Conservation (phyloP, 2,888 invertebrate genomes). For the Drosophila histrio region DNA sequence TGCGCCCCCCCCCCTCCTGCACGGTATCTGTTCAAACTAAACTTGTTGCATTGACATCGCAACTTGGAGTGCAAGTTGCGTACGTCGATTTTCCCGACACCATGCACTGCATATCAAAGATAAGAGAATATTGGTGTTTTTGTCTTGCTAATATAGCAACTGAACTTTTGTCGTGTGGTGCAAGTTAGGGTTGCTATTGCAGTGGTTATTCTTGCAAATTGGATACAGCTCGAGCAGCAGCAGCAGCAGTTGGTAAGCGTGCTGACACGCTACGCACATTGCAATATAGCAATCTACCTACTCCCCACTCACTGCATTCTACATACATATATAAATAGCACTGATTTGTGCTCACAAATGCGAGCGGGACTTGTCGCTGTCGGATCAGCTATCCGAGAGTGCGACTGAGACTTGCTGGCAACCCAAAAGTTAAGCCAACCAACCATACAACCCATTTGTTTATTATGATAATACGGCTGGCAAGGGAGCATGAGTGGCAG, state of each 20-base stretch:
- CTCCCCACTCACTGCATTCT: constrained; percentile 3
- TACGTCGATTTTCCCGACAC: constrained; percentile 35
- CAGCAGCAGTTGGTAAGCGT: constrained; percentile 39
- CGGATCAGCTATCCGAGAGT: constrained; percentile 40
- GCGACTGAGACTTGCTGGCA: constrained; percentile 54
- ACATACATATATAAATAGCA: constrained; percentile 79
- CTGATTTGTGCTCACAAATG: constrained; percentile 75
- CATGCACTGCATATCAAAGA: constrained; percentile 47
- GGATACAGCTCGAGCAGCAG: constrained; percentile 33
- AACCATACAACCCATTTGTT: constrained; percentile 76
- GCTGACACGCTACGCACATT: constrained; percentile 51
- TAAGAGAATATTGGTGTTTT: constrained; percentile 41
- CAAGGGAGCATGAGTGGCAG: neutral
- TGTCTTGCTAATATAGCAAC: constrained; percentile 19
- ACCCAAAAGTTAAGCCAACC: constrained; percentile 78
- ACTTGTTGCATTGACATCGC: constrained; percentile 72
- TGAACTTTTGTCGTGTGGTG: constrained; percentile 36
- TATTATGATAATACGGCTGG: constrained; percentile 70
- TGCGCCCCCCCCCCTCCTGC: neutral
- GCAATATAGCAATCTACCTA: neutral
- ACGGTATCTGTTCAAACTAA: constrained; percentile 17
- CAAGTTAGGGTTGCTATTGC: constrained; percentile 9
- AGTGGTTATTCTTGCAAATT: constrained; percentile 59
- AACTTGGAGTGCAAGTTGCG: constrained; percentile 42
- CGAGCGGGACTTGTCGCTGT: constrained; percentile 36